A percentile compares a stretch with the other conserved stretches of the same genome.
These are phyloP conservation scores for Gryon sp. DNA, from an alignment of 1,140 invertebrate genomes.

Conservation along the genomic window DNA sequence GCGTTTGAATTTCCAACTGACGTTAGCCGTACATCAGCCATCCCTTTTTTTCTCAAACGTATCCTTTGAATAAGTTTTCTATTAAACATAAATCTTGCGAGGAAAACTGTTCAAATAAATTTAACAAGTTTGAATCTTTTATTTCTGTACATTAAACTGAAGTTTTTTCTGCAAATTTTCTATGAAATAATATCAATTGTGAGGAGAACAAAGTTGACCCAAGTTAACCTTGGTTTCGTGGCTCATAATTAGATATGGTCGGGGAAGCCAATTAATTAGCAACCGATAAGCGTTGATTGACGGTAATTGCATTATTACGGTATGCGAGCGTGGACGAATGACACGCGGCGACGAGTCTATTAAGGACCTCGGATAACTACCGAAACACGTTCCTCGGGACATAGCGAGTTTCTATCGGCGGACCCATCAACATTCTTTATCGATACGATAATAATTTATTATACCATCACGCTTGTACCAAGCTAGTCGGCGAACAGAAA, in stretches of 20 bases:
- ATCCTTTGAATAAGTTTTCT: constrained; percentile 2
- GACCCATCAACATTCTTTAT: constrained; percentile 76
- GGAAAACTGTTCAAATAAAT: no score
- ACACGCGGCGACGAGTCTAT: constrained; percentile 71
- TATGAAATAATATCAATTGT: no score
- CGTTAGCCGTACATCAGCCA: constrained; percentile 31
- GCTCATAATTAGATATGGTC: constrained; percentile 5
- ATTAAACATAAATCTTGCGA: no score
- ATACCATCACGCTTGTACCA: constrained; percentile 54
- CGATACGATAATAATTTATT: constrained; percentile 77
- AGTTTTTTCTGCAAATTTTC: no score
- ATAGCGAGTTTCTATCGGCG: constrained; percentile 64
- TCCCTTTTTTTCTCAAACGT: constrained; percentile 3
- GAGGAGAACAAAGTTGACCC: no score
- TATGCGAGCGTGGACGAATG: constrained; percentile 64
- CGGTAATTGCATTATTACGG: constrained; percentile 55
- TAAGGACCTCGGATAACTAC: constrained; percentile 68
- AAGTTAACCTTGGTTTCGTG: no score
- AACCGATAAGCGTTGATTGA: constrained; percentile 36
- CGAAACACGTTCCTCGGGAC: constrained; percentile 64
- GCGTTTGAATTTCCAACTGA: constrained; percentile 8
- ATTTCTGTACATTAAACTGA: no score
- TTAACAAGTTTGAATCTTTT: no score
- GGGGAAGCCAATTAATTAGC: constrained; percentile 29
- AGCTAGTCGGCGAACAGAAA: constrained; percentile 53